Evolutionary conservation across 2,113 vertebrate genomes (phyloP), one percentile per base, ranked within the genome.

Genomic region (Pan paniscus): DNA sequence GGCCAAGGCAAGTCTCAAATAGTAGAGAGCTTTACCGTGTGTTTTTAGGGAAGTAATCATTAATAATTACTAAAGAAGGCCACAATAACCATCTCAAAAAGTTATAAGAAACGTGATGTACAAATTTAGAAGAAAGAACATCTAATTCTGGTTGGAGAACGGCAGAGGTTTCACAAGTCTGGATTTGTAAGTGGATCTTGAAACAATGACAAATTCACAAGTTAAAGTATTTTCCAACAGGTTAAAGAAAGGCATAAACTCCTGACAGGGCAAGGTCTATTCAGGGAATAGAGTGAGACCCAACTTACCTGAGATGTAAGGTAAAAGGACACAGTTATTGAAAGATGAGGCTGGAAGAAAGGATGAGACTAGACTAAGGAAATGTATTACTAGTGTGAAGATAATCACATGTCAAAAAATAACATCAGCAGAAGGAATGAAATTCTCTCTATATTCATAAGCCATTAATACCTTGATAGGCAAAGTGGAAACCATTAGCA

Each of bases 381-480:
- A 88, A 86, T n/a, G 72, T 88, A 89, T 78, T 89, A 96, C 12
- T 46, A 72, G 40, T 52, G 5, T 46, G 78, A 82, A 64, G 64
- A 73, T 76, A 90, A 93, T 90, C 76, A 72, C 6, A 32, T 35
- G 20, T 89, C 68, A 92, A 48, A 96, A 86, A 27, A 67, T 48
- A 83, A 48, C 68, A 43, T 6, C 64, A 40, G 22, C 32, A 79
- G n/a, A 89, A 86, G 12, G 43, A 85, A 85, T 86, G 27, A 93
- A 93, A 86, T 68, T 89, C 64, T 67, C 50, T 89, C 32, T 93
- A 2, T 72, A 81, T 52, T 90, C 83, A 64, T 64, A 93, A 88
- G 40, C 14, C 75, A 43, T 52, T 48, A 13, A 23, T 38, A 68
- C 64, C 12, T 67, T 90, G 43, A 59, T 43, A 94, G 83, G 40